Evolutionary conservation across 2,113 vertebrate genomes (phyloP), one percentile per base, ranked within the genome.

Genomic region (Neotragus moschatus): DNA sequence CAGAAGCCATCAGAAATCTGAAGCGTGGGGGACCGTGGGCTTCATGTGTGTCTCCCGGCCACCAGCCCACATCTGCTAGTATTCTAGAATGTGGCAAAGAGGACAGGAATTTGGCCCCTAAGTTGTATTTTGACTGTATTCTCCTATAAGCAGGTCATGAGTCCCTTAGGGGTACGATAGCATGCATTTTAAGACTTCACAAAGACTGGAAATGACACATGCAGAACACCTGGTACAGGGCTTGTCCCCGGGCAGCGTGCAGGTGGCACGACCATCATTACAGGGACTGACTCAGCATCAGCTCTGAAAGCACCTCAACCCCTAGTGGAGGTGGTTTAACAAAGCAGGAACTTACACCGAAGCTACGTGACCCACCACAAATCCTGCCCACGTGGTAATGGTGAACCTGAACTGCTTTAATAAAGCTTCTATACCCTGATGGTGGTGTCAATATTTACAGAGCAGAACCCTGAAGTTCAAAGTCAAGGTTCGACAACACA

Each of bases 1-100:
- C 79, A 51, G 63, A n/a, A 26, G 8, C 16, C n/a, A 7, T 26
- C 0, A 2, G 43, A 36, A 81, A 58, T 26, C 23, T 13, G 13
- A 25, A 23, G 51, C 1, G 0, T 19, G 14, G 11, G 75, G 15
- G n/a, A 26, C 9, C 3, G 2, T 4, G 9, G 33, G 26, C 2
- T 47, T 26, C 13, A 5, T 11, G 16, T 15, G 45, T 10, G n/a
- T 33, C 16, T 26, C 33, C 23, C 45, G 2, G 49, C 49, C 16
- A 12, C 47, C 5, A 47, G 55, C 14, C 30, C 36, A 55, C 12
- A 23, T 28, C 10, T 36, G 11, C 7, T 33, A 26, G 28, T 70
- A 19, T 47, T n/a, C 36, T 17, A 45, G 25, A 51, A 61, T 14
- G 3, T 1, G n/a, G 36, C 23, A 91, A 30, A 80, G 11, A 79